Evolutionary conservation across 2,113 vertebrate species (phyloP).

Genomic region (Entelurus aequoreus): DNA sequence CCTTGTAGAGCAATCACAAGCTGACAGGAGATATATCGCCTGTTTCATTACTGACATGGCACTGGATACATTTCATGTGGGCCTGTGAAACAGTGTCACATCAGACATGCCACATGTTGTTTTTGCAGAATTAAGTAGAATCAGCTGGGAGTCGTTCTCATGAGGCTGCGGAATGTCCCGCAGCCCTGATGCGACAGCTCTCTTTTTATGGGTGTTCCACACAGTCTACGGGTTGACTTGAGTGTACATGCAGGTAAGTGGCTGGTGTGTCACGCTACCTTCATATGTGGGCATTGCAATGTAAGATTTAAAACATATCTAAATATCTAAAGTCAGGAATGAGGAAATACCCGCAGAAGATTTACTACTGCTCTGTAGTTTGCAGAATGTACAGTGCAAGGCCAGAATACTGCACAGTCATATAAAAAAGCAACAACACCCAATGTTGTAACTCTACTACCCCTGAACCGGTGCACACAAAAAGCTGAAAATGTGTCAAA

Average conservation of each 20-base stretch:
- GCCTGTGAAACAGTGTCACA: slow-evolving; percentile 40
- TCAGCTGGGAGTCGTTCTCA: slow-evolving; percentile 48
- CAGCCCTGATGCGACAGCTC: slow-evolving; percentile 21
- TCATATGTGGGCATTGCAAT: slow-evolving; percentile 4
- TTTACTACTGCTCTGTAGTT: too few relatives aligned
- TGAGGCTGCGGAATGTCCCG: slow-evolving; percentile 25
- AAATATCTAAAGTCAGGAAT: slow-evolving; percentile 9
- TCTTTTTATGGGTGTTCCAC: slow-evolving; percentile 21
- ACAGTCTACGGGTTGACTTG: not conserved
- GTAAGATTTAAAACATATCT: slow-evolving; percentile 31
- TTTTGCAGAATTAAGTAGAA: slow-evolving; percentile 52
- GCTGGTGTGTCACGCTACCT: not conserved
- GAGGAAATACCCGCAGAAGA: slow-evolving; percentile 52
- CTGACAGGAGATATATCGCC: slow-evolving; percentile 45
- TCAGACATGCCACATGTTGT: slow-evolving; percentile 39
- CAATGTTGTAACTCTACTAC: too few relatives aligned
- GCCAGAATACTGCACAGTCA: too few relatives aligned
- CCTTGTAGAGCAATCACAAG: slow-evolving; percentile 9
- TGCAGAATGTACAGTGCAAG: not conserved
- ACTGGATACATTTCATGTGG: slow-evolving; percentile 45
- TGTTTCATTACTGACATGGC: slow-evolving; percentile 41
- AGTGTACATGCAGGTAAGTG: not conserved
- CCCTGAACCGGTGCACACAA: too few relatives aligned
- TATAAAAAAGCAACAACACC: too few relatives aligned
- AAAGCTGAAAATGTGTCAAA: too few relatives aligned